Percentiles rank a stretch among this genome's conserved stretches.
phyloP scores from a whole-genome alignment of 2,888 invertebrate genomes.

The Apotomis capreana region DNA sequence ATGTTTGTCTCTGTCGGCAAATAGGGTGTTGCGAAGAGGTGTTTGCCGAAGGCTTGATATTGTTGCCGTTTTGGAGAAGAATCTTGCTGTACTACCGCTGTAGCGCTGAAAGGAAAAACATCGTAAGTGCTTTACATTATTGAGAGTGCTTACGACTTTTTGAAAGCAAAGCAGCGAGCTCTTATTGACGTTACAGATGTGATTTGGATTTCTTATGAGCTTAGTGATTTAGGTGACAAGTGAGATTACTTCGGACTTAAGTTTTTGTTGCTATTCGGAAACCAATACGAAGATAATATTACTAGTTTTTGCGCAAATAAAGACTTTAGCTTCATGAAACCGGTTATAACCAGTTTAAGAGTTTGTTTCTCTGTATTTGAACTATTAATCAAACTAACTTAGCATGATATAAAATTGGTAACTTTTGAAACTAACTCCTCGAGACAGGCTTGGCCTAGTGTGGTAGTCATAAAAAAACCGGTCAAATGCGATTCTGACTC shows the following conservation, averaged over 20 bases:
- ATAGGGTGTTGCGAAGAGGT: constrained; percentile 64
- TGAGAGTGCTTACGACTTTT: neutral
- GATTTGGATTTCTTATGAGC: constrained; percentile 9
- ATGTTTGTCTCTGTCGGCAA: constrained; percentile 55
- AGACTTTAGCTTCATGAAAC: too few species aligned
- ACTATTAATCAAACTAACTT: too few species aligned
- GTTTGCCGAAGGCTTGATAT: constrained; percentile 72
- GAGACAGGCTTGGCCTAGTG: too few species aligned
- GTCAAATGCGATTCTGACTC: too few species aligned
- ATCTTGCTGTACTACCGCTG: constrained; percentile 45
- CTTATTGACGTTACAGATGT: constrained; percentile 9
- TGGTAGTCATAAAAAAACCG: too few species aligned
- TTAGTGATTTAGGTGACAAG: constrained; percentile 1
- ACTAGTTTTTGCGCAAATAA: too few species aligned
- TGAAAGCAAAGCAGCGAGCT: neutral
- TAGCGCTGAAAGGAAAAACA: neutral
- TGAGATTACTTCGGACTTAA: neutral
- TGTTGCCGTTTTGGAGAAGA: constrained; percentile 68
- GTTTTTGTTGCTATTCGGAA: neutral
- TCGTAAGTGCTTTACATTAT: neutral
- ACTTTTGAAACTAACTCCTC: too few species aligned
- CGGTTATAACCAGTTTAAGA: too few species aligned
- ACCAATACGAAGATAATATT: neutral
- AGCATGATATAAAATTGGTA: too few species aligned
- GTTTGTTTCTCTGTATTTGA: too few species aligned